A percentile compares a stretch with the other conserved stretches of the same genome.
These are phyloP conservation scores for Taxidea taxus DNA, from an alignment of 2,113 vertebrate genomes.

Conservation along the genomic window DNA sequence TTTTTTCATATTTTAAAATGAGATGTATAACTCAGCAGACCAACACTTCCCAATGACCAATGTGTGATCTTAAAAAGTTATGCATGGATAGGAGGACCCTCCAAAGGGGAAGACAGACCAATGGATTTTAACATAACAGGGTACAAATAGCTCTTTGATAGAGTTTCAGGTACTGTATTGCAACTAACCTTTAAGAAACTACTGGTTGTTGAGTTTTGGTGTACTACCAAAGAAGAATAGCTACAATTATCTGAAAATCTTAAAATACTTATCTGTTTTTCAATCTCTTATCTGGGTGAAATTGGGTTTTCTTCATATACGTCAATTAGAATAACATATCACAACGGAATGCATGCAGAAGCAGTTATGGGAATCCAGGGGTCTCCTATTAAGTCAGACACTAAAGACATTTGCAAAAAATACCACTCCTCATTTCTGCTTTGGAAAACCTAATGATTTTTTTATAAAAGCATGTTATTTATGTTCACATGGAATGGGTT, in stretches of 20 bases:
- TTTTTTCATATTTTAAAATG: background rate
- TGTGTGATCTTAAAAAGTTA: background rate
- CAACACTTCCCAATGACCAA: background rate
- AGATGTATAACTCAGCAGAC: background rate
- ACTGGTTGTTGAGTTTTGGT: slow-evolving; percentile 1
- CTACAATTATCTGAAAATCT: background rate
- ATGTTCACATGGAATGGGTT: background rate
- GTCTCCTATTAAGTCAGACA: background rate
- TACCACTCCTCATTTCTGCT: background rate
- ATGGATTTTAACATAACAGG: background rate
- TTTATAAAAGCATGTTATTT: background rate
- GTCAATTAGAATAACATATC: background rate
- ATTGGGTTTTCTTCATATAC: background rate
- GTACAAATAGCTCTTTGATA: background rate
- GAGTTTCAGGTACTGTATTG: background rate
- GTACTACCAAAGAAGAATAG: background rate
- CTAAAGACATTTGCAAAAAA: background rate
- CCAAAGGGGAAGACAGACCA: background rate
- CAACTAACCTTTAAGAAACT: background rate
- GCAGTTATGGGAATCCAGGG: background rate
- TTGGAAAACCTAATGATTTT: background rate
- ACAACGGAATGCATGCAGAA: background rate
- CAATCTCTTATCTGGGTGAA: background rate
- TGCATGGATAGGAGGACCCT: background rate
- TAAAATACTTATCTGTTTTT: background rate